A percentile compares a stretch with the other conserved stretches of the same genome.
Evolutionary conservation across 2,797 vertebrate genomes (phyloP).

Genomic region (Hypotaenidia okinawae): DNA sequence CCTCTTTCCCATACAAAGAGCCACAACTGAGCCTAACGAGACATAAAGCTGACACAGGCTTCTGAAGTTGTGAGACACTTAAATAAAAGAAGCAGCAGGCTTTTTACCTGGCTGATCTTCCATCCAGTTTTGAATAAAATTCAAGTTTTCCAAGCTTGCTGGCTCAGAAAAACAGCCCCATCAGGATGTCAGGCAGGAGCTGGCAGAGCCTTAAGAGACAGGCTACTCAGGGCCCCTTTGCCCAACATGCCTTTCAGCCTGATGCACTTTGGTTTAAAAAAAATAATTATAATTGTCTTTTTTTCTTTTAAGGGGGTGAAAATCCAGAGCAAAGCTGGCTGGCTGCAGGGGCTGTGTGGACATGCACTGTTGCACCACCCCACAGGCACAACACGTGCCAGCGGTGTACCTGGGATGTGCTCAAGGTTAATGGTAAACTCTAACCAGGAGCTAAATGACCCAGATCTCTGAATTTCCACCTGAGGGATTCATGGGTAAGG

Average conservation of each 20-base stretch:
- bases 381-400: accelerated
- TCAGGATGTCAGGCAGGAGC: neutral
- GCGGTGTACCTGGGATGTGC: accelerated
- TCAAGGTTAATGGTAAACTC: neutral
- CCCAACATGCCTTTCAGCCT: neutral
- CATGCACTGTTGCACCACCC: neutral
- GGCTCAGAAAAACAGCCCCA: neutral
- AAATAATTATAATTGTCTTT: accelerated
- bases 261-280: neutral
- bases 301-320: neutral
- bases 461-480: neutral
- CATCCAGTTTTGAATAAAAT: constrained; percentile 56
- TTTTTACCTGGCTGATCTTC: neutral
- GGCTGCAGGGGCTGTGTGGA: neutral
- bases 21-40: neutral
- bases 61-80: neutral
- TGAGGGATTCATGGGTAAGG: neutral
- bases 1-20: neutral
- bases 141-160: neutral
- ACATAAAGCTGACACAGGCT: neutral
- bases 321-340: neutral
- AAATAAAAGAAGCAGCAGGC: neutral
- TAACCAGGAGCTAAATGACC: neutral
- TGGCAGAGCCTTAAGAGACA: neutral
- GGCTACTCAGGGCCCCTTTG: neutral